Conservation (phyloP, 2,797 vertebrate genomes). For the Molossus molossus region DNA sequence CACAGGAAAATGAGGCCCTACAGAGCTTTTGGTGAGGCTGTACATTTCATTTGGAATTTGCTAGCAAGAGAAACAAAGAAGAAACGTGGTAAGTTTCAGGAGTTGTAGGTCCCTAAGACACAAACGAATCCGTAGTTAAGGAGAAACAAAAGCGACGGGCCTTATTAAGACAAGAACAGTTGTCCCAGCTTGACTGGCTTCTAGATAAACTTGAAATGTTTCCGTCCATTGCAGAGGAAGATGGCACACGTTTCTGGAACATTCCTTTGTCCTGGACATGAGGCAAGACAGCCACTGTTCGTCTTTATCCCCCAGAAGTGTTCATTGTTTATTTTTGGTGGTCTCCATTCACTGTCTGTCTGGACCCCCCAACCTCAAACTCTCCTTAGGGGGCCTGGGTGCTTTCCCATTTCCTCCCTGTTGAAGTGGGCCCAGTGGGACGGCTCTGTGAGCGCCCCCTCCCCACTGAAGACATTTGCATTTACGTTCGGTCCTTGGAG, state of each 20-base stretch:
- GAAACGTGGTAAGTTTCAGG: not conserved
- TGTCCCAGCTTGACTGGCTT: not conserved
- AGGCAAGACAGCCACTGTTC: fast-evolving
- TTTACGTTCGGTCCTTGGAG: not conserved
- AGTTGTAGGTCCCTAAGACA: not conserved
- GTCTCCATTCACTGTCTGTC: not conserved
- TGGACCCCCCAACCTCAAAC: fast-evolving
- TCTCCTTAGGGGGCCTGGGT: not conserved
- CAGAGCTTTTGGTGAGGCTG: not conserved
- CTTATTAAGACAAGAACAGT: not conserved
- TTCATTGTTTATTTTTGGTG: not conserved
- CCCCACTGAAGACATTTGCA: no score
- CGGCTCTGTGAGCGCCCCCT: not conserved
- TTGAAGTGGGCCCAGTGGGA: not conserved
- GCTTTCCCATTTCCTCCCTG: not conserved
- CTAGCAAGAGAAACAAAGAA: not conserved
- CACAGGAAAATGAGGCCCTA: not conserved
- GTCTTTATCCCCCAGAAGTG: not conserved
- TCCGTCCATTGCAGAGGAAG: not conserved
- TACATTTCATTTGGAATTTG: not conserved
- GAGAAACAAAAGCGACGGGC: not conserved
- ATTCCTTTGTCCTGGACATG: not conserved
- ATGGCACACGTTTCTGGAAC: fast-evolving
- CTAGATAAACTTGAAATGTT: not conserved
- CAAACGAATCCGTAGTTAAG: not conserved